Conservation (phyloP, 2,888 invertebrate species). For the Gortyna flavago region DNA sequence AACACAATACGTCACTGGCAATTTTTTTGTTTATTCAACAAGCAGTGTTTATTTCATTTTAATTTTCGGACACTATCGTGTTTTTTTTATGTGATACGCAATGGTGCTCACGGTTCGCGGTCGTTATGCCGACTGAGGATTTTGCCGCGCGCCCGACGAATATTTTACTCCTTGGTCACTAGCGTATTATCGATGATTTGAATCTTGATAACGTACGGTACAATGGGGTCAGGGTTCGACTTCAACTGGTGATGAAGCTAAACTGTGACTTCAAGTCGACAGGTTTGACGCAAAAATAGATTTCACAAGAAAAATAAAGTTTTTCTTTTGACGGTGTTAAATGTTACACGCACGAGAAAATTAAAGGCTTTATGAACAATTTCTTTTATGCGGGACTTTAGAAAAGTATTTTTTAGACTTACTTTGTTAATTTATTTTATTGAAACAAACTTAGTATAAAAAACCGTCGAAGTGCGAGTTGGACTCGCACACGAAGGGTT, state of each 20-base stretch:
- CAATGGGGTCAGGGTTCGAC: slow-evolving; percentile 86
- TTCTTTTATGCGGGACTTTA: slow-evolving; percentile 17
- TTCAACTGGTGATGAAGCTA: slow-evolving; percentile 74
- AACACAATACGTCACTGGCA: slow-evolving; percentile 75
- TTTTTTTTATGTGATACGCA: slow-evolving; percentile 67
- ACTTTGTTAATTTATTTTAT: not conserved
- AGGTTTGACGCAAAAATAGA: slow-evolving; percentile 56
- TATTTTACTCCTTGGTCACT: slow-evolving; percentile 83
- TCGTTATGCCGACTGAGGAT: slow-evolving; percentile 84
- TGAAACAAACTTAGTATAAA: not conserved
- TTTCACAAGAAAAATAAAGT: slow-evolving; percentile 35
- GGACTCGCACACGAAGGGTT: too few relatives aligned
- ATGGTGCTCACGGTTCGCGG: slow-evolving; percentile 79
- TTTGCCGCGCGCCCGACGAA: slow-evolving; percentile 75
- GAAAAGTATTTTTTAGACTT: not conserved
- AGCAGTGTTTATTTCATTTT: slow-evolving; percentile 74
- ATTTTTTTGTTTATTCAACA: slow-evolving; percentile 70
- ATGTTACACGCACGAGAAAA: slow-evolving; percentile 9
- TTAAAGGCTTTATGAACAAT: slow-evolving; percentile 3
- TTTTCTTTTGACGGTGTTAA: slow-evolving; percentile 33
- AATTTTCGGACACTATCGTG: slow-evolving; percentile 68
- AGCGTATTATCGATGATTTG: slow-evolving; percentile 85
- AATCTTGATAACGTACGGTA: slow-evolving; percentile 85
- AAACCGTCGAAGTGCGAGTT: too few relatives aligned
- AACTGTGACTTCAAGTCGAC: slow-evolving; percentile 62